phyloP scores from a whole-genome alignment of 1,140 invertebrate species.

The Drosophila navojoa region DNA sequence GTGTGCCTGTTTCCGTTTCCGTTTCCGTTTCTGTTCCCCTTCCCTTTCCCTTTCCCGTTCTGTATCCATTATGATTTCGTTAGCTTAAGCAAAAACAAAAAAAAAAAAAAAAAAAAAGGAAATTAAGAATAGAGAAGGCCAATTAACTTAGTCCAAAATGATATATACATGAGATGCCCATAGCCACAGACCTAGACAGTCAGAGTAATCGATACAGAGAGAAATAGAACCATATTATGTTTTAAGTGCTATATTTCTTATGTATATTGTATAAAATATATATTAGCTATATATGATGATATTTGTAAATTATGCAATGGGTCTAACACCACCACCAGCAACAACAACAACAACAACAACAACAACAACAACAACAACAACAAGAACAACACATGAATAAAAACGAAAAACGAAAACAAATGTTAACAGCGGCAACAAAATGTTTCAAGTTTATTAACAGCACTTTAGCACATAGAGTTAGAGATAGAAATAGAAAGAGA shows the following conservation, averaged over 20 bases:
- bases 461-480: conserved; percentile 68
- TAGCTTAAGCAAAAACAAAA: conserved; percentile 2
- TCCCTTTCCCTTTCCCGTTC: neutral
- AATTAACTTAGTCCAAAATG: neutral
- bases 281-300: conserved; percentile 25
- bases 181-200: neutral
- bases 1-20: conserved; percentile 1
- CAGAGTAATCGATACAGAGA: neutral
- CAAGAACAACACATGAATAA: neutral
- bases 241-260: conserved; percentile 29
- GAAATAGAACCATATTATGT: conserved; percentile 5
- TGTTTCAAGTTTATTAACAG: conserved; percentile 71
- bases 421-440: conserved; percentile 65
- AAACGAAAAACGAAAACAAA: conserved; percentile 25
- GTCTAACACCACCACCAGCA: neutral
- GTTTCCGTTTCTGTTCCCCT: neutral
- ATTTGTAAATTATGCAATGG: conserved; percentile 36
- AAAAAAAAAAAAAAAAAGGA: conserved; percentile 8
- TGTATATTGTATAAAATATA: conserved; percentile 47
- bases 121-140: conserved; percentile 1
- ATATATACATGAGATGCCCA: neutral
- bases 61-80: neutral
- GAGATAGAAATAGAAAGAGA: conserved; percentile 27
- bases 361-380: no score
- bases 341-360: neutral